Percentiles rank a stretch among this genome's conserved stretches.
These are phyloP conservation scores for Magallana ariakensis DNA, from an alignment of 1,140 invertebrate species.

Conservation along the genomic window DNA sequence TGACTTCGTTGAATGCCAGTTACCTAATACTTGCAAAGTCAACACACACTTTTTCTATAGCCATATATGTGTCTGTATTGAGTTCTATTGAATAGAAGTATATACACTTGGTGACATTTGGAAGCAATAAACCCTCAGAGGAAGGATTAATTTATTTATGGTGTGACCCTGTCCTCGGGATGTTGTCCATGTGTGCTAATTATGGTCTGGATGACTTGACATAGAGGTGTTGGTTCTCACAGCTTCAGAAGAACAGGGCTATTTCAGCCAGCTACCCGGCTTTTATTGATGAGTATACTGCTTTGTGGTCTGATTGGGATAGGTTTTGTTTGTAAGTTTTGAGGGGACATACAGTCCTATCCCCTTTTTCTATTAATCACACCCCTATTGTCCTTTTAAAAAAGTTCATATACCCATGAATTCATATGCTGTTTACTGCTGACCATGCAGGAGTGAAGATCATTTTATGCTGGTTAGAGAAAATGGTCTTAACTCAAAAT, in stretches of 20 bases:
- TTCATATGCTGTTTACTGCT: too few relatives aligned
- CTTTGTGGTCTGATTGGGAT: background rate
- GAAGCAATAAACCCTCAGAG: background rate
- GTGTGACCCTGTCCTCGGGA: constrained; percentile 4
- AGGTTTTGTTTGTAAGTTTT: background rate
- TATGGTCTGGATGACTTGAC: constrained; percentile 3
- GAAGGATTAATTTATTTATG: background rate
- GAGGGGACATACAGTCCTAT: too few relatives aligned
- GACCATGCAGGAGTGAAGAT: too few relatives aligned
- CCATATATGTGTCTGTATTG: background rate
- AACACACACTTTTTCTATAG: background rate
- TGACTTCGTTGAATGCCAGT: too few relatives aligned
- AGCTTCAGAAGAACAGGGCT: background rate
- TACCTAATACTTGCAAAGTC: background rate
- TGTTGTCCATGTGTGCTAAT: constrained; percentile 25
- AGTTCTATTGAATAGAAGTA: background rate
- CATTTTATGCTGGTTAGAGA: too few relatives aligned
- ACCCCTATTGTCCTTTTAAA: too few relatives aligned
- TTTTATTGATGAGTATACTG: background rate
- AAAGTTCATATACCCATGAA: too few relatives aligned
- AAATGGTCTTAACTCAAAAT: too few relatives aligned
- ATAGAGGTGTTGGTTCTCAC: background rate
- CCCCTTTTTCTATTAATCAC: too few relatives aligned
- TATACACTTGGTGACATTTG: constrained; percentile 24
- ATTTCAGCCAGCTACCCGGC: background rate